Percentiles rank a stretch among this genome's conserved stretches.
phyloP scores from a whole-genome alignment of 2,797 vertebrate genomes.

The Pseudopleuronectes americanus region DNA sequence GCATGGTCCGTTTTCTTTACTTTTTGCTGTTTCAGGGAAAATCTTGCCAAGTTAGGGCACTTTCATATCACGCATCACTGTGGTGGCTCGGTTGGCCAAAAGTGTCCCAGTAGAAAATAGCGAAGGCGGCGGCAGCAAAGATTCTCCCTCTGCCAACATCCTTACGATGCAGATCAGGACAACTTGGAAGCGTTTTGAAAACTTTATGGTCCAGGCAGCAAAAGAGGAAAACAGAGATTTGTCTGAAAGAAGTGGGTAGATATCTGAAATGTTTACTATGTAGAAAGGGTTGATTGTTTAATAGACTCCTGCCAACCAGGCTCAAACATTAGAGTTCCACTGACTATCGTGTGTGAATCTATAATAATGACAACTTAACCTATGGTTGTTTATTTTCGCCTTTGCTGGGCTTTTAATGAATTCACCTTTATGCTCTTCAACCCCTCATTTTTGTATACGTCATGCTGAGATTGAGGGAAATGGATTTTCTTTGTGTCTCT shows the following conservation, averaged over 20 bases:
- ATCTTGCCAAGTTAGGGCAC: not conserved
- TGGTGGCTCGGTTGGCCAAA: slow-evolving; percentile 4
- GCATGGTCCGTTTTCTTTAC: slow-evolving; percentile 18
- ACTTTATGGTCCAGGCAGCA: not conserved
- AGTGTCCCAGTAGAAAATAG: slow-evolving; percentile 11
- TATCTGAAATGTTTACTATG: not conserved
- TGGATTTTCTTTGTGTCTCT: slow-evolving; percentile 3
- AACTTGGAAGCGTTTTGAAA: not conserved
- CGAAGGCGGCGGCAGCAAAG: not conserved
- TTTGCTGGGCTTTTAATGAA: slow-evolving; percentile 19
- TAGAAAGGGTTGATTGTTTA: not conserved
- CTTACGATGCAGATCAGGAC: not conserved
- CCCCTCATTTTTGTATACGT: slow-evolving; percentile 20
- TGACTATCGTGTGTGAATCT: slow-evolving; percentile 1
- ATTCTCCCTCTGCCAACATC: slow-evolving; percentile 5
- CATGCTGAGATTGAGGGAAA: not conserved
- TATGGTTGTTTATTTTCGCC: slow-evolving; percentile 34
- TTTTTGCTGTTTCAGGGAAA: slow-evolving; percentile 6
- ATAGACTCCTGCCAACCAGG: not conserved
- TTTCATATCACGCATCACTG: slow-evolving; percentile 2
- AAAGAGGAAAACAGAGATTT: no score
- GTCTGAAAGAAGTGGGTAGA: not conserved
- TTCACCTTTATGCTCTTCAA: slow-evolving; percentile 13
- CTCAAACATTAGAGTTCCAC: not conserved
- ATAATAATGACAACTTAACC: slow-evolving; percentile 39